These are phyloP conservation scores for Scaptomyza pallida DNA, from an alignment of 1,140 invertebrate genomes.

Conservation along the genomic window DNA sequence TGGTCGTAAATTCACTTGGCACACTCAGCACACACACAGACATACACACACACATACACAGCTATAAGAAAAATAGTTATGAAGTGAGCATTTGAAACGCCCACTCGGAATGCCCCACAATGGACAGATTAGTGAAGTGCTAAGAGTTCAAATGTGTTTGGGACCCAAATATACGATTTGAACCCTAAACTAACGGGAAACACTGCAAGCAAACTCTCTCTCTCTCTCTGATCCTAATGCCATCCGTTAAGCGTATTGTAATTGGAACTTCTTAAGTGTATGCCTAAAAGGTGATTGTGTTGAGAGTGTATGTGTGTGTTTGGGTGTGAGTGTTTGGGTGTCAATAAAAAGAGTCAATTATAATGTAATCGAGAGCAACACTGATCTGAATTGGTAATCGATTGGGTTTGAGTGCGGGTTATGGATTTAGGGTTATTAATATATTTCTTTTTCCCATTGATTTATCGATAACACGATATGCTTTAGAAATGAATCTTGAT, in stretches of 20 bases:
- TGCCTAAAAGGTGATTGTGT: conserved; percentile 14
- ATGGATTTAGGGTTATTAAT: not conserved
- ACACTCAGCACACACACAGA: not conserved
- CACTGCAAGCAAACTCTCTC: conserved; percentile 8
- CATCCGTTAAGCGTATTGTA: conserved; percentile 11
- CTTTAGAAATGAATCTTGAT: too few relatives aligned
- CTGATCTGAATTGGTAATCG: conserved; percentile 6
- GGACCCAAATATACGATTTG: conserved; percentile 20
- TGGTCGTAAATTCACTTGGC: conserved; percentile 68
- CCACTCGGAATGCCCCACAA: conserved; percentile 68
- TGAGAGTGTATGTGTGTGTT: not conserved
- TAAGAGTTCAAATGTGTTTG: conserved; percentile 70
- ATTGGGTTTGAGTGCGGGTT: not conserved
- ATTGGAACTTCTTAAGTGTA: conserved; percentile 30
- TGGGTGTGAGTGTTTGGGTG: not conserved
- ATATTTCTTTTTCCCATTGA: too few relatives aligned
- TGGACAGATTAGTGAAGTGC: conserved; percentile 80
- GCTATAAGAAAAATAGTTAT: conserved; percentile 53
- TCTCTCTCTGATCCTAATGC: conserved; percentile 28
- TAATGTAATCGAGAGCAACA: conserved; percentile 11
- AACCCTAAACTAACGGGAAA: not conserved
- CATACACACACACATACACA: not conserved
- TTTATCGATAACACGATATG: too few relatives aligned
- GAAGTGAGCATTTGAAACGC: conserved; percentile 38
- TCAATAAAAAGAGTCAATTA: conserved; percentile 28